Evolutionary conservation across 2,888 invertebrate genomes (phyloP).

Genomic region (Latheticus oryzae): DNA sequence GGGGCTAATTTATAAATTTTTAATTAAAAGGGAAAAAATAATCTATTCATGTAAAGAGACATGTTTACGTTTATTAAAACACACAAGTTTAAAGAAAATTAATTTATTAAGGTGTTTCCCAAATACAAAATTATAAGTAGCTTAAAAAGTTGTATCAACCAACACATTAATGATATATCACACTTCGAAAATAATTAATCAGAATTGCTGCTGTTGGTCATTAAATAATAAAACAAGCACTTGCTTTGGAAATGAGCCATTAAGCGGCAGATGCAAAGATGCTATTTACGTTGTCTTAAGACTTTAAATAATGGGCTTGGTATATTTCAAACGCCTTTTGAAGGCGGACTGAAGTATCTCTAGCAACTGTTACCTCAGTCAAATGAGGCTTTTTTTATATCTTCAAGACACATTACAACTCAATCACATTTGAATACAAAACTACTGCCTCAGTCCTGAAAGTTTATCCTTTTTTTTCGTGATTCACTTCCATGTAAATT

Average conservation of each 20-base stretch:
- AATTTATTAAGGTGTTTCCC: constrained; percentile 31
- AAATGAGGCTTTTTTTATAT: too few species aligned
- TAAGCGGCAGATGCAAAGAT: constrained; percentile 24
- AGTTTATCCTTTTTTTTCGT: too few species aligned
- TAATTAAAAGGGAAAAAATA: constrained; percentile 28
- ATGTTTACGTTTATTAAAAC: constrained; percentile 31
- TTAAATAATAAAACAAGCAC: constrained; percentile 10
- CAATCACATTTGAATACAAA: too few species aligned
- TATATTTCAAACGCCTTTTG: constrained; percentile 18
- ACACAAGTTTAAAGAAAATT: constrained; percentile 26
- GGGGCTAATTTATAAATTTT: constrained; percentile 27
- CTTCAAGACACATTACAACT: too few species aligned
- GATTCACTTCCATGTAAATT: too few species aligned
- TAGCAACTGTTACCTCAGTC: constrained; percentile 22
- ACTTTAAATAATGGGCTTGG: constrained; percentile 15
- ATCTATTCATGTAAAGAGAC: constrained; percentile 20
- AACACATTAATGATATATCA: constrained; percentile 24
- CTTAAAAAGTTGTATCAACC: constrained; percentile 24
- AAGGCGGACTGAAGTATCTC: constrained; percentile 9
- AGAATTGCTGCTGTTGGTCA: constrained; percentile 12
- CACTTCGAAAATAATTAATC: constrained; percentile 21
- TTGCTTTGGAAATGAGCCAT: constrained; percentile 16
- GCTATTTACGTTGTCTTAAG: constrained; percentile 27
- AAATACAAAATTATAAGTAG: constrained; percentile 25
- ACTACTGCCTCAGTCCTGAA: too few species aligned